These are phyloP conservation scores for Lordiphosa fenestrarum DNA, from an alignment of 2,888 invertebrate species.

Conservation along the genomic window DNA sequence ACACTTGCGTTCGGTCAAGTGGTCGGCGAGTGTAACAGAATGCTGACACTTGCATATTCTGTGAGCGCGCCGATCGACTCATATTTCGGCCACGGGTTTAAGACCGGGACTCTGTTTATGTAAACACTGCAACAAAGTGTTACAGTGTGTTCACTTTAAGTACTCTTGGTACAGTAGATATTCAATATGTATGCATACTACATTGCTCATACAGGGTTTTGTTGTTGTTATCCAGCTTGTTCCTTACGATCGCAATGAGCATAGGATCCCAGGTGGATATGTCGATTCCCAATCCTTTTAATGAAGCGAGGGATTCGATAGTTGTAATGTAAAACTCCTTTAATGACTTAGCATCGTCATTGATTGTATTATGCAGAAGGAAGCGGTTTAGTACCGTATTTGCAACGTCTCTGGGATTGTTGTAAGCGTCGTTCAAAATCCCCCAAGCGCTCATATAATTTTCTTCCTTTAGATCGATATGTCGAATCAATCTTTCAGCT, in stretches of 20 bases:
- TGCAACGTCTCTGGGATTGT: neutral
- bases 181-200: no score
- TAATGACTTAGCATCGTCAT: neutral
- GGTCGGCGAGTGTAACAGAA: no score
- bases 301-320: neutral
- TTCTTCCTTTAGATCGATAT: neutral
- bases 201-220: conserved; percentile 2
- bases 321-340: neutral
- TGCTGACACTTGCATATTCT: no score
- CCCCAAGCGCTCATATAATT: neutral
- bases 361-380: neutral
- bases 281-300: neutral
- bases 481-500: conserved; percentile 2
- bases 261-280: neutral
- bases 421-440: neutral
- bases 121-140: no score
- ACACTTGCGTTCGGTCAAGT: no score
- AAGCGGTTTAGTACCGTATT: neutral
- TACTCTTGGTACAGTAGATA: no score
- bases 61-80: no score
- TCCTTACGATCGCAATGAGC: neutral
- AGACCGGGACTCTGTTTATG: no score
- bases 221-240: neutral
- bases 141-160: no score
- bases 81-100: no score